phyloP scores from a whole-genome alignment of 2,888 invertebrate genomes.

The Drosophila limbata region DNA sequence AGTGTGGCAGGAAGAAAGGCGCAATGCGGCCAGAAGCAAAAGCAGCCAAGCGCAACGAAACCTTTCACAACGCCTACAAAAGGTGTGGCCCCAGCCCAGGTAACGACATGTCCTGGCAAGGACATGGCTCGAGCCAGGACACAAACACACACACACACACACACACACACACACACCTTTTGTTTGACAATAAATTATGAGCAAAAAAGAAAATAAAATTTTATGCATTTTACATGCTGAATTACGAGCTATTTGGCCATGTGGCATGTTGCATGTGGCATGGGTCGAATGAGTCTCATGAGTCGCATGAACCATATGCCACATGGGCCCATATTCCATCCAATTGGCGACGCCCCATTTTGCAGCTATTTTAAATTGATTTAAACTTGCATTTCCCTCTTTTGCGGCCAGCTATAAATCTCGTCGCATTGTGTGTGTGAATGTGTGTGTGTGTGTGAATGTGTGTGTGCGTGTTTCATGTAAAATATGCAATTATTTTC shows the following conservation, averaged over 20 bases:
- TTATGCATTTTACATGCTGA: conserved; percentile 67
- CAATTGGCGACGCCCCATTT: conserved; percentile 63
- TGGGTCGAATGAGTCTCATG: conserved; percentile 14
- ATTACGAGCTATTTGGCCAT: conserved; percentile 59
- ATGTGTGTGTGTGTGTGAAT: conserved; percentile 7
- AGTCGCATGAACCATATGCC: conserved; percentile 20
- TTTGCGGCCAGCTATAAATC: conserved; percentile 66
- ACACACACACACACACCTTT: conserved; percentile 28
- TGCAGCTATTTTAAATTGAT: conserved; percentile 71
- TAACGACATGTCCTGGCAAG: conserved; percentile 49
- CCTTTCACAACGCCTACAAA: conserved; percentile 61
- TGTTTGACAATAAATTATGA: conserved; percentile 69
- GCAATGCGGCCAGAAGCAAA: conserved; percentile 16
- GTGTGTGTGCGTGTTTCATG: conserved; percentile 18
- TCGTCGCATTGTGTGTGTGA: conserved; percentile 5
- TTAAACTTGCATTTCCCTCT: conserved; percentile 63
- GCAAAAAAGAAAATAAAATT: conserved; percentile 50
- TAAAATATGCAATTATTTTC: conserved; percentile 69
- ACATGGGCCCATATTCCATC: conserved; percentile 2
- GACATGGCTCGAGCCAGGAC: conserved; percentile 38
- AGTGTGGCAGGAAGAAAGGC: conserved; percentile 59
- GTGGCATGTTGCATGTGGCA: conserved; percentile 23
- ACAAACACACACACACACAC: conserved; percentile 32
- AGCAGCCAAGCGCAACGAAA: conserved; percentile 61
- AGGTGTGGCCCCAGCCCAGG: conserved; percentile 52